Percentiles rank a stretch among this genome's conserved stretches.
Conservation (phyloP, 2,888 invertebrate species). For the Microdon myrmicae region DNA sequence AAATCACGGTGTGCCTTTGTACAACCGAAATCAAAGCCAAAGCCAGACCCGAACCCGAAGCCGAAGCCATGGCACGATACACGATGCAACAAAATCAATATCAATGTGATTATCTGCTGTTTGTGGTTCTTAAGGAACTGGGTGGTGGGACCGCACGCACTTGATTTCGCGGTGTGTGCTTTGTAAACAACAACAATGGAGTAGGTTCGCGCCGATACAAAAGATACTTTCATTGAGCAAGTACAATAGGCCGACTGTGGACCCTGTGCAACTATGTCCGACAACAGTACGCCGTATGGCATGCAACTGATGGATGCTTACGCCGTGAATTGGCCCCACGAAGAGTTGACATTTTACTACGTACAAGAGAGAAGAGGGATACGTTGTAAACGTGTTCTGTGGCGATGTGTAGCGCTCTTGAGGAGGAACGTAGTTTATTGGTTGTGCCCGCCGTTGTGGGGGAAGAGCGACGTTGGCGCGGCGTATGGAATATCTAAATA, state of each 20-base stretch:
- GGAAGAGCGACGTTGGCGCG: slow-evolving; percentile 15
- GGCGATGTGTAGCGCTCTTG: slow-evolving; percentile 40
- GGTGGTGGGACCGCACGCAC: too few relatives aligned
- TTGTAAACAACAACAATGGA: not conserved
- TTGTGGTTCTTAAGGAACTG: slow-evolving; percentile 1
- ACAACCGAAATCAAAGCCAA: too few relatives aligned
- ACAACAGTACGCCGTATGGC: slow-evolving; percentile 42
- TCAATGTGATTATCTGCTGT: slow-evolving; percentile 19
- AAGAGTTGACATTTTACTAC: slow-evolving; percentile 52
- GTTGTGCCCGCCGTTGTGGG: slow-evolving; percentile 16
- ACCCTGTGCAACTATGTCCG: slow-evolving; percentile 37
- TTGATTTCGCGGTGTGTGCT: slow-evolving; percentile 10
- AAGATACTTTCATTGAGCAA: slow-evolving; percentile 48
- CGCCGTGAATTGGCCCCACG: slow-evolving; percentile 42
- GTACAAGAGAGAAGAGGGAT: slow-evolving; percentile 48
- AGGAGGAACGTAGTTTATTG: slow-evolving; percentile 36
- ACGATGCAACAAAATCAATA: slow-evolving; percentile 49
- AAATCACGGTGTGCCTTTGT: slow-evolving; percentile 38
- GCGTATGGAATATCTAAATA: slow-evolving; percentile 11
- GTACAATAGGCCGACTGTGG: slow-evolving; percentile 45
- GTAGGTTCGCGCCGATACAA: not conserved
- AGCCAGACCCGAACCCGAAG: too few relatives aligned
- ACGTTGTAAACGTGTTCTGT: slow-evolving; percentile 52
- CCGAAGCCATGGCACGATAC: slow-evolving; percentile 49
- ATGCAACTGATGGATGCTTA: slow-evolving; percentile 51